Base-by-base conservation (phyloP, 2,888 invertebrate species). In the Flabesymbios commensalis region DNA sequence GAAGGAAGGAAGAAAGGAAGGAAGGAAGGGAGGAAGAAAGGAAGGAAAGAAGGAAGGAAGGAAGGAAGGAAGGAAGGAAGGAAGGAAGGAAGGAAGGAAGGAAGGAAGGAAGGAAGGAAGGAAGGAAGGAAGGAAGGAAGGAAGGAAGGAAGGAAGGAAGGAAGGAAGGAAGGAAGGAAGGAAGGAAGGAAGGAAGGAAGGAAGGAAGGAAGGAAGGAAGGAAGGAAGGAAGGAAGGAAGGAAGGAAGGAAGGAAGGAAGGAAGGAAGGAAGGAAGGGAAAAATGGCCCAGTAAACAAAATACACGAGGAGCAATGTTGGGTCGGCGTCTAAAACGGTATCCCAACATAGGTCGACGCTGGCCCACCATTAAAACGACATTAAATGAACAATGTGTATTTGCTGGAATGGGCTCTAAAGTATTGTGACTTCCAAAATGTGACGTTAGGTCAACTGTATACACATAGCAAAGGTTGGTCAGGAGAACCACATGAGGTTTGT, bases 51-150 rank as follows among this genome's bases (percentile, higher is more conserved):
- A 32, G 26, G 3, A 56, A 41, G 41, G 54, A 42, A 51, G 49
- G 57, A 61, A 53, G 51, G 61, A 51, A 61, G 57, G 51, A 59
- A 59, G 55, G 55, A 60, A 58, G 60, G 60, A 63, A 55, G 60
- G 65, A 59, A 57, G 63, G 63, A 59, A 59, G 59, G 59, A 55
- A 57, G 57, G 55, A 61, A 54, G 63, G 60, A 65, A 59, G 59
- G 59, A 59, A 57, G 60, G 57, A 59, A 59, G 62, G 57, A 63
- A 52, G 59, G 65, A 63, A 56, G 60, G 63, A 54, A 57, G 60
- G 59, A 60, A 47, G 36, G 52, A 57, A 7, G 31, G 54, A 59
- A 53, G 55, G 47, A 64, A 32, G 36, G 33, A 55, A 33, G 36
- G 36, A 55, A 4, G 53, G 52, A 55, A 55, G 57, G 28, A 56